Base-by-base conservation (phyloP, 2,888 invertebrate species). In the Dioctria rufipes region DNA sequence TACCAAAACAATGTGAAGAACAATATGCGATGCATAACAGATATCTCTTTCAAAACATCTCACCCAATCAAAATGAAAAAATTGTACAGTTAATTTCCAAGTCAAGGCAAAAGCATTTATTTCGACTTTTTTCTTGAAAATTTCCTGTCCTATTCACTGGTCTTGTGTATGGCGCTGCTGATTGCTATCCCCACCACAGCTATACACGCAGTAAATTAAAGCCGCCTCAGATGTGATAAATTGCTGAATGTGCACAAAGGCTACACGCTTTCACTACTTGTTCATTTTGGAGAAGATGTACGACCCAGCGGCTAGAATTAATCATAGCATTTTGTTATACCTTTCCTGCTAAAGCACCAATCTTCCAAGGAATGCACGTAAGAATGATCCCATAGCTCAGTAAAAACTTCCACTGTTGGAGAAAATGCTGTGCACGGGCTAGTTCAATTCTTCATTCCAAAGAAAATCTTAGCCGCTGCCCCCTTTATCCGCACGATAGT, bases 241-340 rank as follows among this genome's bases (percentile, higher is more conserved):
- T 69, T 9, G 43, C 69, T 11, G 54, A 46, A 25, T 51, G 25
- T 49, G 37, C 51, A 69, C 69, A 69, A 69, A 69, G 69, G 39
- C 37, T 39, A 11, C 51, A 43, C 51, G 69, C 51, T 51, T 69
- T 39, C 37, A 69, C 69, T 67, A 51, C 37, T 51, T 54, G 69
- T 69, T 69, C 69, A 69, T 69, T 69, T 69, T 69, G 69, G 69
- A 39, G 37, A 69, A 69, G 69, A 69, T 69, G 43, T 69, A 69
- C 51, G 69, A 69, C 51, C 51, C 39, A 9, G 39, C 25, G 49
- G 13, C 51, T 37, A 51, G 54, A 69, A 69, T 69, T 69, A 69
- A 69, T 69, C 69, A 69, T 69, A 69, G 37, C 69, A 37, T 51
- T 46, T 69, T 69, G 69, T 6, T 54, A 51, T 39, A 51, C 51